Evolutionary conservation across 2,888 invertebrate genomes (phyloP).

Genomic region (Nesidiocoris tenuis): DNA sequence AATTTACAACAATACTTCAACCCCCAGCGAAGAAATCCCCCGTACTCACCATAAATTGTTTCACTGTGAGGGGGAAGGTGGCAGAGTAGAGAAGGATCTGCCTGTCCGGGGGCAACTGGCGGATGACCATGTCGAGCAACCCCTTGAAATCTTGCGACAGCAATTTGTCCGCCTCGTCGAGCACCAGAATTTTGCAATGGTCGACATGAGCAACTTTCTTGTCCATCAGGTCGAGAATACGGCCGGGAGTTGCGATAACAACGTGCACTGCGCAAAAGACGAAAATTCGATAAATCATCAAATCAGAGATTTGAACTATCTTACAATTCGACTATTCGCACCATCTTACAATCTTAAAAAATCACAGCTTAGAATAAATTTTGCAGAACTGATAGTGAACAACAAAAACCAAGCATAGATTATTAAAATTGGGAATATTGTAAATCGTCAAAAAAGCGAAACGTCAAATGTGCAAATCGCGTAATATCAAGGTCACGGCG

Average conservation of each 20-base stretch:
- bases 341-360: too few relatives aligned
- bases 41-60: conserved; percentile 91
- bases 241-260: conserved; percentile 98
- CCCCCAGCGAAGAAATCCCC: too few relatives aligned
- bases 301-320: too few relatives aligned
- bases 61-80: conserved; percentile 97
- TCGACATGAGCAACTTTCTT: conserved; percentile 88
- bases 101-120: conserved; percentile 85
- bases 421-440: too few relatives aligned
- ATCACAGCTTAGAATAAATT: too few relatives aligned
- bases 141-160: conserved; percentile 99
- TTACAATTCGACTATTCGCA: too few relatives aligned
- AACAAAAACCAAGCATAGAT: too few relatives aligned
- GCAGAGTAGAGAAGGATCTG: conserved; percentile 98
- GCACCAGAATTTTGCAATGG: conserved; percentile 92
- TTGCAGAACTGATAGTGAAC: too few relatives aligned
- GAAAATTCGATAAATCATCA: background rate
- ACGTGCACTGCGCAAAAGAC: conserved; percentile 78
- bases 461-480: too few relatives aligned
- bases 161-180: conserved; percentile 99
- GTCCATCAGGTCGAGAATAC: conserved; percentile 99
- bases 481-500: too few relatives aligned
- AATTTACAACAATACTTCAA: too few relatives aligned
- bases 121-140: conserved; percentile 97
- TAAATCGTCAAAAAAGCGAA: too few relatives aligned